phyloP scores from a whole-genome alignment of 1,140 invertebrate species.

The Lepidostoma basale region DNA sequence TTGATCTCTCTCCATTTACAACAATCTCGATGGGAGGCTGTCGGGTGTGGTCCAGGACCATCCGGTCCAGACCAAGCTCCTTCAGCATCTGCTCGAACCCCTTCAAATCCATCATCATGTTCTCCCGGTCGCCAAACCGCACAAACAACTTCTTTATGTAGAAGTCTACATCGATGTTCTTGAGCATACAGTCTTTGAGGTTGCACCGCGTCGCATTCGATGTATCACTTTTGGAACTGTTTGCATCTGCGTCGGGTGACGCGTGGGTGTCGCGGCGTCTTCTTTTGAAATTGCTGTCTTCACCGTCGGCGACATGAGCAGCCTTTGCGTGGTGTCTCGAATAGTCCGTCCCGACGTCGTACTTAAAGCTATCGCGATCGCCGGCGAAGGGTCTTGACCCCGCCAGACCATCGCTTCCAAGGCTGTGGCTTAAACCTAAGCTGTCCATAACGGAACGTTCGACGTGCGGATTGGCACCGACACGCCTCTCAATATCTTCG shows the following conservation, averaged over 20 bases:
- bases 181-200: too few species aligned
- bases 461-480: slow-evolving; percentile 1
- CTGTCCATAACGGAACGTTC: not conserved
- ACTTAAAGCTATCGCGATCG: too few species aligned
- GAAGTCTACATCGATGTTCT: slow-evolving; percentile 52
- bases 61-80: slow-evolving; percentile 64
- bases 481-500: not conserved
- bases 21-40: slow-evolving; percentile 29
- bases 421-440: not conserved
- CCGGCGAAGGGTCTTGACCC: too few species aligned
- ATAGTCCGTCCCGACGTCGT: too few species aligned
- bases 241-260: slow-evolving; percentile 5
- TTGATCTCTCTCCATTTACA: slow-evolving; percentile 47
- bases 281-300: not conserved
- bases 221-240: not conserved
- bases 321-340: not conserved
- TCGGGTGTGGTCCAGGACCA: slow-evolving; percentile 52
- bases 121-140: slow-evolving; percentile 62
- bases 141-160: slow-evolving; percentile 61
- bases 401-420: not conserved
- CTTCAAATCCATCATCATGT: slow-evolving; percentile 66
- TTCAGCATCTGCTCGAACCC: slow-evolving; percentile 71
- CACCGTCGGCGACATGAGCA: not conserved
- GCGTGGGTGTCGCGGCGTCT: slow-evolving; percentile 30
- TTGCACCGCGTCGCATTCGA: not conserved